Conservation (phyloP, 2,797 vertebrate genomes). For the Antennarius maculatus region DNA sequence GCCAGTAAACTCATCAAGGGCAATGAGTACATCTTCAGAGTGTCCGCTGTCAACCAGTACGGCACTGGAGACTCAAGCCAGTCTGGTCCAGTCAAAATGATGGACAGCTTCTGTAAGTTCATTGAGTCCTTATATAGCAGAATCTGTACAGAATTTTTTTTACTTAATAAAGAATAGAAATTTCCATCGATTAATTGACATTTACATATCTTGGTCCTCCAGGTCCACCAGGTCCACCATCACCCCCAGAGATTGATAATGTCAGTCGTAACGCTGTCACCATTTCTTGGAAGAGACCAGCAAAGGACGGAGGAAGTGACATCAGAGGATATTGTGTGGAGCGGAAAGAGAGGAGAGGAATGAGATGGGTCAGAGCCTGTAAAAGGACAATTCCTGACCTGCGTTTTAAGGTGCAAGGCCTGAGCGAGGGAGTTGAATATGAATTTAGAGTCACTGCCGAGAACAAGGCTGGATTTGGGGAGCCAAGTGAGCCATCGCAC, state of each 20-base stretch:
- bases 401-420: constrained; percentile 93
- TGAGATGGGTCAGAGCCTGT: constrained; percentile 96
- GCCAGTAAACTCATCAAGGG: constrained; percentile 95
- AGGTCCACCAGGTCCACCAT: constrained; percentile 96
- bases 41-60: constrained; percentile 94
- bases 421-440: constrained; percentile 94
- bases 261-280: constrained; percentile 91
- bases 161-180: not conserved
- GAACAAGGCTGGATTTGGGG: constrained; percentile 96
- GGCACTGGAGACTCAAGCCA: constrained; percentile 92
- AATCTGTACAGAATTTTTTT: not conserved
- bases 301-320: constrained; percentile 94
- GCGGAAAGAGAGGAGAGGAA: constrained; percentile 93
- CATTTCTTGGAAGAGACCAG: constrained; percentile 95
- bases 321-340: constrained; percentile 95
- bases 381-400: constrained; percentile 95
- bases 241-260: constrained; percentile 92
- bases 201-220: constrained; percentile 35
- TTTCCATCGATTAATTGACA: not conserved
- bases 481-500: constrained; percentile 91
- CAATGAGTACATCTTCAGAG: constrained; percentile 98
- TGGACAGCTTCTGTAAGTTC: constrained; percentile 92
- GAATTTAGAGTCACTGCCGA: constrained; percentile 99
- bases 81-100: constrained; percentile 95
- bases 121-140: not conserved